A percentile compares a stretch with the other conserved stretches of the same genome.
Evolutionary conservation across 2,113 vertebrate species (phyloP).

Genomic region (Rhagologus leucostigma): DNA sequence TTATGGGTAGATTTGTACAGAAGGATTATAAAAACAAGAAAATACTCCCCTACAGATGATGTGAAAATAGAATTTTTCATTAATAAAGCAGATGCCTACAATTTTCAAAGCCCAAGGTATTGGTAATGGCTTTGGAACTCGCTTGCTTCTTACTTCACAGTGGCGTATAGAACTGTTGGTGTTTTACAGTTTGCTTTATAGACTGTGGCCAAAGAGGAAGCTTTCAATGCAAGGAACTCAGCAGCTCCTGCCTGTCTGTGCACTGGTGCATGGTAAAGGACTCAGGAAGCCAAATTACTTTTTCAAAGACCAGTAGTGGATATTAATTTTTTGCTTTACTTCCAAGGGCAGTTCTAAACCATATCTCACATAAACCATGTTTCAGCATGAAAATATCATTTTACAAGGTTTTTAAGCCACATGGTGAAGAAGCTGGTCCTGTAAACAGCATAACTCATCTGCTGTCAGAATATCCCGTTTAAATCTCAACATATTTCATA

Average conservation of each 20-base stretch:
- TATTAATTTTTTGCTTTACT: not conserved
- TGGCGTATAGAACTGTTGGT: not conserved
- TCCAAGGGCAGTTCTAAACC: not conserved
- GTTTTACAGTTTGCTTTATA: not conserved
- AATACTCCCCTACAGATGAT: not conserved
- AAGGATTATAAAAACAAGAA: not conserved
- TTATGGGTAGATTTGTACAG: not conserved
- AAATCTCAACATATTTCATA: not conserved
- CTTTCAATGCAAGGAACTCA: not conserved
- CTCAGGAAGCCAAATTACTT: not conserved
- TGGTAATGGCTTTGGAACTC: not conserved
- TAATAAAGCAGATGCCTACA: not conserved
- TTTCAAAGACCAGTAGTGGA: not conserved
- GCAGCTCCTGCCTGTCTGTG: not conserved
- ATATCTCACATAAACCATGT: too few relatives aligned
- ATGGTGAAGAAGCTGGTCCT: not conserved
- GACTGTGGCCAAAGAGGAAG: not conserved
- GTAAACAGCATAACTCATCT: not conserved
- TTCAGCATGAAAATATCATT: not conserved
- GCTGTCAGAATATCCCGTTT: not conserved
- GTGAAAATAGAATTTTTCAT: not conserved
- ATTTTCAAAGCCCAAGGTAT: not conserved
- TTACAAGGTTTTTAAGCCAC: not conserved
- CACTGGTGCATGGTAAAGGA: not conserved
- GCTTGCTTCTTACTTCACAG: not conserved